Conservation (phyloP, 2,797 vertebrate species). For the Staurois parvus region DNA sequence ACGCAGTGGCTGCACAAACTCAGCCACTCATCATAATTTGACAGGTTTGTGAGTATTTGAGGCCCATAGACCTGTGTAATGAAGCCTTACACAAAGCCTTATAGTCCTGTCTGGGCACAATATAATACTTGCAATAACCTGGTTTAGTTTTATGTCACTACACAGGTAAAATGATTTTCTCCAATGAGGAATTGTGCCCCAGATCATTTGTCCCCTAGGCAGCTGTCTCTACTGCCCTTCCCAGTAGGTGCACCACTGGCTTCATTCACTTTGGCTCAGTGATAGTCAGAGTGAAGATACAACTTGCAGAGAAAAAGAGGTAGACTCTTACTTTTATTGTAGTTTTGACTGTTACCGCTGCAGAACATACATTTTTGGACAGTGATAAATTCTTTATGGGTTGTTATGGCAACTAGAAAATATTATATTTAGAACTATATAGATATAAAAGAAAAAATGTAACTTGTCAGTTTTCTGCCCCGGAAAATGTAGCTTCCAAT, state of each 20-base stretch:
- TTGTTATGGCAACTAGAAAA: slow-evolving; percentile 8
- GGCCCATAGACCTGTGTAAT: too few relatives aligned
- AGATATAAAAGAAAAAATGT: background rate
- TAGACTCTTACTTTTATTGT: background rate
- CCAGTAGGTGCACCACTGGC: background rate
- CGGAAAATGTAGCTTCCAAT: background rate
- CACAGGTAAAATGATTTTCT: too few relatives aligned
- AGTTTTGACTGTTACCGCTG: background rate
- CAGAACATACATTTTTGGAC: slow-evolving; percentile 1
- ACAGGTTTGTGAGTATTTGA: too few relatives aligned
- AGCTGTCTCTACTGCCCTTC: background rate
- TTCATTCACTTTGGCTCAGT: background rate
- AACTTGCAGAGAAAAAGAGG: too few relatives aligned
- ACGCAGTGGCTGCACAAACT: too few relatives aligned
- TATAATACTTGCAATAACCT: too few relatives aligned
- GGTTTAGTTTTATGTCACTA: too few relatives aligned
- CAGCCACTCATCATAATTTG: too few relatives aligned
- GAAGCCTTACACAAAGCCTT: too few relatives aligned
- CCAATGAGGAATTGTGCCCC: too few relatives aligned
- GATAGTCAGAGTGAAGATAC: background rate
- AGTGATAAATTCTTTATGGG: background rate
- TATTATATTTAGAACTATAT: slow-evolving; percentile 12
- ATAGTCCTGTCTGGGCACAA: too few relatives aligned
- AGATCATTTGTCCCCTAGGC: too few relatives aligned
- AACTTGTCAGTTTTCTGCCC: background rate